Base-by-base conservation (phyloP, 1,140 invertebrate species). In the Oreohelix idahoensis region DNA sequence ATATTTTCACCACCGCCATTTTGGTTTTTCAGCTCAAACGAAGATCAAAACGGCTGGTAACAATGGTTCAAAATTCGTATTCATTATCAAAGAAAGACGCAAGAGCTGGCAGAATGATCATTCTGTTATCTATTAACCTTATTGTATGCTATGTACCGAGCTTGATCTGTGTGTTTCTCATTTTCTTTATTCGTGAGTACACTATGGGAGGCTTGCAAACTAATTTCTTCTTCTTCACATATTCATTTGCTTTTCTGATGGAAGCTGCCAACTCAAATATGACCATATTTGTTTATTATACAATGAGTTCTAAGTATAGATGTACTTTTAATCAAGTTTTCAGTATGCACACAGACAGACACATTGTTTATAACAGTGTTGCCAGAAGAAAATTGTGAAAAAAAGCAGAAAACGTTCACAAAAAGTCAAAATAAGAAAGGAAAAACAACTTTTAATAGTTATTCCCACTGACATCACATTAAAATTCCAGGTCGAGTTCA, bases 251-350 rank as follows among this genome's bases (percentile, higher is more conserved):
- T 20, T 71, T 71, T n/a, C 5, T 36, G 5, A 13, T 36, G 38
- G 35, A 36, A 71, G 11, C 69, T 38, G 69, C 13, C 23, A 49
- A 49, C 71, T 38, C 71, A 26, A 74, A 36, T 23, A n/a, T 49
- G 38, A 39, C 38, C 29, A 39, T 74, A 11, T 74, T 74, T 38
- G 38, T 74, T 8, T 74, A 74, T 26, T 74, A 74, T 32, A 74
- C 2, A 49, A 74, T 74, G 71, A 74, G 71, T 74, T 10, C 71
- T 2, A 74, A 74, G n/a, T 74, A 10, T 32, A 10, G 71, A 58
- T 20, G 10, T 20, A 58, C 53, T 11, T 58, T 58, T 58, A 23
- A 20, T 58, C 15, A 58, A 58, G 23, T 58, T 5, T 58, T 58
- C 23, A 23, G 53, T n/a, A n/a, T n/a, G n/a, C n/a, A n/a, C n/a